These are phyloP conservation scores for Mimumesa dahlbomi DNA, from an alignment of 2,888 invertebrate genomes.

Conservation along the genomic window DNA sequence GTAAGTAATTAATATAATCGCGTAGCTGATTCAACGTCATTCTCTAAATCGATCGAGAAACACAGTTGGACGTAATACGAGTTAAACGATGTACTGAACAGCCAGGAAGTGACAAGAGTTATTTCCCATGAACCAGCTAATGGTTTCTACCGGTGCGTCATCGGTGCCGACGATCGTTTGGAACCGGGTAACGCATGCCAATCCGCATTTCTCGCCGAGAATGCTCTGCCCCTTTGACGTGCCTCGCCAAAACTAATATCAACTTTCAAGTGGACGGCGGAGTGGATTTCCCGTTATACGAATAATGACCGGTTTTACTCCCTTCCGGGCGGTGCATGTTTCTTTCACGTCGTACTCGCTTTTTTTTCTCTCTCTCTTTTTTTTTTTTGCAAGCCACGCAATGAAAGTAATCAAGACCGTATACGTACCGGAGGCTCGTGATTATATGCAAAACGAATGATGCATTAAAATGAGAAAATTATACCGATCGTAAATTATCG, in stretches of 20 bases:
- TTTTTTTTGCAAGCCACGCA: not conserved
- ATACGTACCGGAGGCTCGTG: not conserved
- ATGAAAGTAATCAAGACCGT: not conserved
- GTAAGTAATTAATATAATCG: not conserved
- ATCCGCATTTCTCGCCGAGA: constrained; percentile 3
- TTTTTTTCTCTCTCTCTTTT: not conserved
- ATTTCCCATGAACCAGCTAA: constrained; percentile 13
- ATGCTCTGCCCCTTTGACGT: not conserved
- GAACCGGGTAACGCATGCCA: constrained; percentile 6
- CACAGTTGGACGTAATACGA: not conserved
- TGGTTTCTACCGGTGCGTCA: constrained; percentile 12
- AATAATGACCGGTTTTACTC: constrained; percentile 4
- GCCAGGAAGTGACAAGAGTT: constrained; percentile 5
- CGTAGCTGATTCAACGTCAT: not conserved
- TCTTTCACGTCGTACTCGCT: not conserved
- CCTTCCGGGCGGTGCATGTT: not conserved
- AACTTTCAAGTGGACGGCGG: constrained; percentile 4
- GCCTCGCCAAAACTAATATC: constrained; percentile 5
- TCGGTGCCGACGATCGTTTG: constrained; percentile 1
- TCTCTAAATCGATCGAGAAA: constrained; percentile 2
- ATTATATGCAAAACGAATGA: not conserved
- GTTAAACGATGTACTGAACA: not conserved
- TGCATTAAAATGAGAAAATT: constrained; percentile 2
- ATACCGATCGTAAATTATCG: not conserved
- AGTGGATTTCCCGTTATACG: constrained; percentile 5